Evolutionary conservation across 2,113 vertebrate species (phyloP).

Genomic region (Phyllostomus discolor): DNA sequence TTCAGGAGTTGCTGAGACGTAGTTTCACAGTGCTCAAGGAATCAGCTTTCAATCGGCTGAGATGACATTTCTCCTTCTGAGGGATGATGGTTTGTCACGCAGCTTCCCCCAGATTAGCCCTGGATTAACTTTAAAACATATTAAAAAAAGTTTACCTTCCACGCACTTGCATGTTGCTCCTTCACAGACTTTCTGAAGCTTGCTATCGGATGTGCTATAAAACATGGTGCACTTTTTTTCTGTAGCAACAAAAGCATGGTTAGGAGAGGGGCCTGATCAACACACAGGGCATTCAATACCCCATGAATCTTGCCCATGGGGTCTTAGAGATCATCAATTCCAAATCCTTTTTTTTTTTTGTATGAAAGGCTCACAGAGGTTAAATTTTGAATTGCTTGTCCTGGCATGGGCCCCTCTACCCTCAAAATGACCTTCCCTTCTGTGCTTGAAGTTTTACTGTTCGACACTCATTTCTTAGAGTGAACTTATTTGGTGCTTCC

Average conservation of each 20-base stretch:
- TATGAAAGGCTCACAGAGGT: not conserved
- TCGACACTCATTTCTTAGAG: not conserved
- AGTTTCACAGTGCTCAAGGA: not conserved
- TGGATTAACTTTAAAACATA: not conserved
- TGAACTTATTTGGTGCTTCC: conserved; percentile 17
- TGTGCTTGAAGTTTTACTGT: conserved; percentile 15
- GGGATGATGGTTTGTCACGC: not conserved
- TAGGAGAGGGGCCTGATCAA: conserved; percentile 24
- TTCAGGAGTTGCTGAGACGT: not conserved
- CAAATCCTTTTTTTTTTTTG: not conserved
- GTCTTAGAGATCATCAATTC: not conserved
- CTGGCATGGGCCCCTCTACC: not conserved
- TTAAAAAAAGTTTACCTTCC: conserved; percentile 83
- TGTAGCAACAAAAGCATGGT: conserved; percentile 65
- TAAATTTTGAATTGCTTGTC: not conserved
- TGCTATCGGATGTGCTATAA: conserved; percentile 82
- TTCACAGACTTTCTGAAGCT: conserved; percentile 87
- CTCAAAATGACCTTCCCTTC: not conserved
- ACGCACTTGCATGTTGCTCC: conserved; percentile 89
- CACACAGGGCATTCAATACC: not conserved
- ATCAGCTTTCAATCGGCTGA: not conserved
- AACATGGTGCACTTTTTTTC: conserved; percentile 86
- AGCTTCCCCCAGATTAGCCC: not conserved
- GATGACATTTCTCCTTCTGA: conserved; percentile 4
- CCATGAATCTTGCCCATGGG: not conserved